Percentiles rank a stretch among this genome's conserved stretches.
These are phyloP conservation scores for Phoxinus phoxinus DNA, from an alignment of 2,113 vertebrate species.

Conservation along the genomic window DNA sequence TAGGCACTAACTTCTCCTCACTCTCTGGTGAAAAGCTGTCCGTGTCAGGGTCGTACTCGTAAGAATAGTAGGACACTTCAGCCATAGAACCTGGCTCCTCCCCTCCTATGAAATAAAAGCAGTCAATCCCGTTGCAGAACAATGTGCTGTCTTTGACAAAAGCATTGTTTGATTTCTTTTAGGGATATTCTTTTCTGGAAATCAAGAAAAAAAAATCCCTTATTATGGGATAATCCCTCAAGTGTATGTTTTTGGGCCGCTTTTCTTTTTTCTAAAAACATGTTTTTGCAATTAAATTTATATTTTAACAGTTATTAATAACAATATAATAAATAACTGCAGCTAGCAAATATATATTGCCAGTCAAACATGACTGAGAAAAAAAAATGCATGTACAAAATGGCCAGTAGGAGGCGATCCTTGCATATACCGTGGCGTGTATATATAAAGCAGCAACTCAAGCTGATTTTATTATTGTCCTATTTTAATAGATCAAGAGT, in stretches of 20 bases:
- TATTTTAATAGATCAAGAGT: background rate
- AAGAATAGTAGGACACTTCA: slow-evolving; percentile 87
- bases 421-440: slow-evolving; percentile 10
- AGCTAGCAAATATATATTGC: background rate
- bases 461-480: background rate
- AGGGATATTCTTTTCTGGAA: background rate
- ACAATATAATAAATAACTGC: background rate
- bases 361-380: background rate
- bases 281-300: background rate
- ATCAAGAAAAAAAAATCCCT: background rate
- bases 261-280: background rate
- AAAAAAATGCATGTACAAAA: background rate
- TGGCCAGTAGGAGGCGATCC: slow-evolving; percentile 69
- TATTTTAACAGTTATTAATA: background rate
- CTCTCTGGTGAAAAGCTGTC: slow-evolving; percentile 78
- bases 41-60: slow-evolving; percentile 83
- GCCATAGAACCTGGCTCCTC: slow-evolving; percentile 78
- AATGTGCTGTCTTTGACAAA: background rate
- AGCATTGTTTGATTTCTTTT: background rate
- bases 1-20: slow-evolving; percentile 68
- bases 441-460: background rate
- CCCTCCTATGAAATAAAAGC: slow-evolving; percentile 67
- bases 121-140: background rate
- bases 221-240: background rate
- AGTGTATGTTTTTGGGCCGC: background rate